Percentiles rank a stretch among this genome's conserved stretches.
phyloP scores from a whole-genome alignment of 2,888 invertebrate genomes.

The Acholoe squamosa region DNA sequence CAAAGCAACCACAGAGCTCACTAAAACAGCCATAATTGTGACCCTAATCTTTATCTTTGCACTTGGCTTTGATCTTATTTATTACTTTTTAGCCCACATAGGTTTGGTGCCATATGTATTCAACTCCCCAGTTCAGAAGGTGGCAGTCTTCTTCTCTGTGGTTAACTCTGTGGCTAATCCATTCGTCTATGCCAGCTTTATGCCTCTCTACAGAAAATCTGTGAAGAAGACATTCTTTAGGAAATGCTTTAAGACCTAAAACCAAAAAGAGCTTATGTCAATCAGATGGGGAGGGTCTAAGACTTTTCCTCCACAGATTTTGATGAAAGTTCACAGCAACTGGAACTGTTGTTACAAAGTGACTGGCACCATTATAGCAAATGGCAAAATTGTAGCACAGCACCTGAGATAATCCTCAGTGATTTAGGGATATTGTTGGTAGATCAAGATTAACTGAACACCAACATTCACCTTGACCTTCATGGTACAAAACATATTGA shows the following conservation, averaged over 20 bases:
- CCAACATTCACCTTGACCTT: too few relatives aligned
- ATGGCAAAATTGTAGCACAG: too few relatives aligned
- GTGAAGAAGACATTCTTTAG: constrained; percentile 7
- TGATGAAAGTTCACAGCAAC: too few relatives aligned
- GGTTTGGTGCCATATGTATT: constrained; percentile 44
- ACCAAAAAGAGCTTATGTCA: too few relatives aligned
- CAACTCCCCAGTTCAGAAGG: constrained; percentile 49
- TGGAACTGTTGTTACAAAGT: too few relatives aligned
- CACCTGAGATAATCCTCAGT: too few relatives aligned
- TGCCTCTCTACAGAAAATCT: constrained; percentile 59
- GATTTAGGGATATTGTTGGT: too few relatives aligned
- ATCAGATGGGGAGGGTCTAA: too few relatives aligned
- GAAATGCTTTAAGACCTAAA: neutral
- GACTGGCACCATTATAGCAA: too few relatives aligned
- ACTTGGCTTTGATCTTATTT: constrained; percentile 46
- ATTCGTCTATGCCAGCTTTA: constrained; percentile 59
- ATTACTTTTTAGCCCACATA: constrained; percentile 56
- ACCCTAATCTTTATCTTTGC: constrained; percentile 61
- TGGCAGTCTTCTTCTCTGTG: constrained; percentile 57
- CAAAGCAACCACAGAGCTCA: constrained; percentile 54
- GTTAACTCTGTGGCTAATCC: constrained; percentile 63
- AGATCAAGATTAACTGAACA: too few relatives aligned
- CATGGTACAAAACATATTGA: too few relatives aligned
- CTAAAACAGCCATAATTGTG: constrained; percentile 63
- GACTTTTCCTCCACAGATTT: too few relatives aligned